These are phyloP conservation scores for Drosophila melanogaster DNA, from an alignment of 1,140 invertebrate genomes.

Conservation along the genomic window DNA sequence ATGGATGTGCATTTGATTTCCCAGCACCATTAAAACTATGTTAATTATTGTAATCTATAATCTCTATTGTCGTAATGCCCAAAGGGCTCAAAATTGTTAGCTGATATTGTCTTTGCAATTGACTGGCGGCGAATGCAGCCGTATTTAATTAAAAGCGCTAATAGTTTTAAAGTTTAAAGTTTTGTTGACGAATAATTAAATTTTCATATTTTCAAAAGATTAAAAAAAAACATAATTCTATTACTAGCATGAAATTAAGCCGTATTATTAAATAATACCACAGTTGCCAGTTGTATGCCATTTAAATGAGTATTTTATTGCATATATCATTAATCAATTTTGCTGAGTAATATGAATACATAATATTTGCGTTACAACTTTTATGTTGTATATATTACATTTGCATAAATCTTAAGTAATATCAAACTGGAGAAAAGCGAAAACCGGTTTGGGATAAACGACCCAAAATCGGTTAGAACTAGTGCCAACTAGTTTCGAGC, in stretches of 20 bases:
- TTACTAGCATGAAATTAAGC: too few relatives aligned
- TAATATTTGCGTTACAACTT: constrained; percentile 11
- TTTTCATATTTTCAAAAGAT: too few relatives aligned
- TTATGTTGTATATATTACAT: constrained; percentile 16
- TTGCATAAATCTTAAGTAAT: constrained; percentile 17
- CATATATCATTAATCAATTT: too few relatives aligned
- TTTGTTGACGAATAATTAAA: neutral
- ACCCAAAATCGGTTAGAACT: constrained; percentile 11
- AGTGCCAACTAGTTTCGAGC: constrained; percentile 23
- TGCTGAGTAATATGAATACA: neutral
- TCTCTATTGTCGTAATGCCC: constrained; percentile 22
- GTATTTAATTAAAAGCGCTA: constrained; percentile 29
- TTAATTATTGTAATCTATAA: constrained; percentile 66
- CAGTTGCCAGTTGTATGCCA: too few relatives aligned
- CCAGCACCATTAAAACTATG: constrained; percentile 60
- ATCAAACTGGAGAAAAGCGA: neutral
- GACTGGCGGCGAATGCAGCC: constrained; percentile 17
- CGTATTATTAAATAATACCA: too few relatives aligned
- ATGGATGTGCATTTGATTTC: constrained; percentile 22
- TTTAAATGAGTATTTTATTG: too few relatives aligned
- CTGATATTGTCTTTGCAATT: constrained; percentile 32
- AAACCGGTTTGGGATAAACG: constrained; percentile 26
- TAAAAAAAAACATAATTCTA: too few relatives aligned
- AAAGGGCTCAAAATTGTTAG: constrained; percentile 19
- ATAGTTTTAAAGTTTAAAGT: constrained; percentile 18